Conservation (phyloP, 2,888 invertebrate species). For the Leucoptera coffeella region DNA sequence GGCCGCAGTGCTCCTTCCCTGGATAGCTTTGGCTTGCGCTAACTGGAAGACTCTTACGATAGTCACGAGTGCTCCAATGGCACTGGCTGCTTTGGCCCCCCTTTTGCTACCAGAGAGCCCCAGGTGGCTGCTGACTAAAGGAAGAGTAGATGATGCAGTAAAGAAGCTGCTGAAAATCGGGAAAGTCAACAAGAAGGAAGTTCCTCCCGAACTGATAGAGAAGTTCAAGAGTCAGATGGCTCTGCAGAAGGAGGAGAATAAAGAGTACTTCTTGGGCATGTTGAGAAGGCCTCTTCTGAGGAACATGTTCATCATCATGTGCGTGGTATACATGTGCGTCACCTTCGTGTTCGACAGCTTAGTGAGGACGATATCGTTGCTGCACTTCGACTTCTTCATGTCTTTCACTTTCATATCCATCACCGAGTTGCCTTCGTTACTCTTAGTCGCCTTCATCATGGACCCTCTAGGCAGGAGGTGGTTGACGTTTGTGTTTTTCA, state of each 20-base stretch:
- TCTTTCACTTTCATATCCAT: constrained; percentile 6
- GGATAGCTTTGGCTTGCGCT: constrained; percentile 6
- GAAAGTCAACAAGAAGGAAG: constrained; percentile 4
- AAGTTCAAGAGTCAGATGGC: constrained; percentile 2
- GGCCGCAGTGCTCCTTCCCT: constrained; percentile 5
- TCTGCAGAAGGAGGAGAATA: constrained; percentile 1
- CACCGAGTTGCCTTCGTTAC: constrained; percentile 6
- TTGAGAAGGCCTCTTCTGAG: constrained; percentile 4
- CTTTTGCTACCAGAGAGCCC: constrained; percentile 23
- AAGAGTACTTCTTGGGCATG: constrained; percentile 3
- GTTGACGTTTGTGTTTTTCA: constrained; percentile 1
- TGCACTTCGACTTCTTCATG: constrained; percentile 6
- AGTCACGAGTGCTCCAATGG: constrained; percentile 8
- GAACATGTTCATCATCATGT: constrained; percentile 5
- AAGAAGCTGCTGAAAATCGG: constrained; percentile 4
- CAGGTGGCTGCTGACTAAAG: constrained; percentile 22
- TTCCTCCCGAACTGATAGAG: constrained; percentile 5
- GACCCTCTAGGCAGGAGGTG: constrained; percentile 6
- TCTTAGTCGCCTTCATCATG: constrained; percentile 5
- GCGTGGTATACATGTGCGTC: constrained; percentile 5
- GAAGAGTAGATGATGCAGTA: constrained; percentile 11
- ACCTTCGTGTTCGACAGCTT: constrained; percentile 5
- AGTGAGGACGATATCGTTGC: constrained; percentile 5
- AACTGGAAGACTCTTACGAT: constrained; percentile 6
- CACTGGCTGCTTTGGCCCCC: constrained; percentile 15